These are phyloP conservation scores for Pemphredon lugubris DNA, from an alignment of 2,888 invertebrate species.

Conservation along the genomic window DNA sequence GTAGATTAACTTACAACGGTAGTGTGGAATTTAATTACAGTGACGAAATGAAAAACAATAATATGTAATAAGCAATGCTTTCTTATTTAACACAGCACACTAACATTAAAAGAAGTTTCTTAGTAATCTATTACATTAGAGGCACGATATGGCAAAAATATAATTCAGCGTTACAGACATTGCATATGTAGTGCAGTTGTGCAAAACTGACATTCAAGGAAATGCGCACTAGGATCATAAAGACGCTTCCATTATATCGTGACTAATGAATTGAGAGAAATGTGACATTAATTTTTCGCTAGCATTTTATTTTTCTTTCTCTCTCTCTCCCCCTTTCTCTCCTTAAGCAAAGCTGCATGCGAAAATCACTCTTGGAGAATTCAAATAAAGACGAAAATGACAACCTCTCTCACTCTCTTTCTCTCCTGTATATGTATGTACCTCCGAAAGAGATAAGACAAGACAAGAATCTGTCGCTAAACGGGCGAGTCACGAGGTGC, in stretches of 20 bases:
- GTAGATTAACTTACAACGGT: slow-evolving; percentile 40
- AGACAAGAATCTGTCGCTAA: slow-evolving; percentile 51
- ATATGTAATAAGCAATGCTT: slow-evolving; percentile 58
- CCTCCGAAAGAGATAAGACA: slow-evolving; percentile 50
- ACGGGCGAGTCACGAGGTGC: slow-evolving; percentile 56
- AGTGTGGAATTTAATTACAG: slow-evolving; percentile 52
- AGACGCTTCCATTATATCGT: slow-evolving; percentile 24
- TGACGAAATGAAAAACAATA: slow-evolving; percentile 52
- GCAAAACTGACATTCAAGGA: slow-evolving; percentile 57
- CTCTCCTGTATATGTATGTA: slow-evolving; percentile 46
- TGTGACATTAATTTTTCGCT: slow-evolving; percentile 4
- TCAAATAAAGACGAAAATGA: slow-evolving; percentile 48
- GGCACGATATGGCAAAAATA: slow-evolving; percentile 53
- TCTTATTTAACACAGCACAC: slow-evolving; percentile 50
- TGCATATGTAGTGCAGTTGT: slow-evolving; percentile 61
- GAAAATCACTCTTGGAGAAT: slow-evolving; percentile 36
- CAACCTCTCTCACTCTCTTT: slow-evolving; percentile 54
- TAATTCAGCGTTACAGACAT: slow-evolving; percentile 58
- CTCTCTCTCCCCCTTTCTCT: slow-evolving; percentile 5
- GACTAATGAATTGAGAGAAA: slow-evolving; percentile 18
- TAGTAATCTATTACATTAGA: slow-evolving; percentile 49
- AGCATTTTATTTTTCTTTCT: too few relatives aligned
- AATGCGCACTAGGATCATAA: slow-evolving; percentile 63
- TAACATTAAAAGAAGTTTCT: slow-evolving; percentile 49
- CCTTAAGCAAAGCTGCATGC: slow-evolving; percentile 48